These are phyloP conservation scores for Marmota monax DNA, from an alignment of 2,113 vertebrate genomes.

Conservation along the genomic window DNA sequence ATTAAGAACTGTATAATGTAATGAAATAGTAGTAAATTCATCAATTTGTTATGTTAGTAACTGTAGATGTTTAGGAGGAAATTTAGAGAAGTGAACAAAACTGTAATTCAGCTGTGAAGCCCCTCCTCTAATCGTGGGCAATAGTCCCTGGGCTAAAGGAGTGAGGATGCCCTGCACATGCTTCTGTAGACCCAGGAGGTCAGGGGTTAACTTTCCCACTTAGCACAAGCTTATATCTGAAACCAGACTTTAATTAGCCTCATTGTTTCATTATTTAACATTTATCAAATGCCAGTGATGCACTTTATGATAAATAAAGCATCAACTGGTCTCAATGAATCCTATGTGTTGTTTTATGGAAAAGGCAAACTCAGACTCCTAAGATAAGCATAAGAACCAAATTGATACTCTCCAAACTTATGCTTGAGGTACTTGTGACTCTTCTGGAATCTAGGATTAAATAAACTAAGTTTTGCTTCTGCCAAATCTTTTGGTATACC, in stretches of 20 bases:
- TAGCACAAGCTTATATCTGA: not conserved
- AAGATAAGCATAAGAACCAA: not conserved
- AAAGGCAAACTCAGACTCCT: not conserved
- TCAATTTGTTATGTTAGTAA: not conserved
- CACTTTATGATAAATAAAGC: constrained; percentile 26
- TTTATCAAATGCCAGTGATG: not conserved
- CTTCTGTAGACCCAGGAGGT: not conserved
- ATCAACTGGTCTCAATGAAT: not conserved
- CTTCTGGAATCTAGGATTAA: not conserved
- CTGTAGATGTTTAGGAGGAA: not conserved
- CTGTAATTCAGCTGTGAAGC: not conserved
- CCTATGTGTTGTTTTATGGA: not conserved
- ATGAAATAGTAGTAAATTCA: not conserved
- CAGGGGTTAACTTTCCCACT: not conserved
- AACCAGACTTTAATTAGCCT: not conserved
- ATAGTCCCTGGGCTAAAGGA: not conserved
- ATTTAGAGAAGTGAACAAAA: not conserved
- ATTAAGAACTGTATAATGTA: not conserved
- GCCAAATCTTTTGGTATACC: not conserved
- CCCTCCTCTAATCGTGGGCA: not conserved
- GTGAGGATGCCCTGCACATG: not conserved
- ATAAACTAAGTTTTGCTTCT: not conserved
- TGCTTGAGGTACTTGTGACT: not conserved
- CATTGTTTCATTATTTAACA: constrained; percentile 22
- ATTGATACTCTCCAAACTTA: not conserved